These are phyloP conservation scores for Astatoreochromis straeleni DNA, from an alignment of 2,113 vertebrate species.

Conservation along the genomic window DNA sequence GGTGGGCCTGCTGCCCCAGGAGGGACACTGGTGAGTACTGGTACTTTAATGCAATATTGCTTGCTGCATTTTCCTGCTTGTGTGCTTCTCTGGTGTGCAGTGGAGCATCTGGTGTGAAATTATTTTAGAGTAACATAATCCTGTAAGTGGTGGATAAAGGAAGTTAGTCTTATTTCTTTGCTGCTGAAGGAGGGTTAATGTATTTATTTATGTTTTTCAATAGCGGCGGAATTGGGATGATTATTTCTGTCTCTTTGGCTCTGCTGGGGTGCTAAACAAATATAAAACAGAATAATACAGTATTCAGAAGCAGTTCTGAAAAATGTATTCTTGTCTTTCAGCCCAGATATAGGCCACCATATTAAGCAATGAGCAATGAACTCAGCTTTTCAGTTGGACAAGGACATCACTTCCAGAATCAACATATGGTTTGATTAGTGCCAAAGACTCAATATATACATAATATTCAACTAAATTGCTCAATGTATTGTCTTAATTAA, in stretches of 20 bases:
- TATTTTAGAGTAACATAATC: background rate
- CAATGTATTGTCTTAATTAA: constrained; percentile 6
- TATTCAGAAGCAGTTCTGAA: constrained; percentile 22
- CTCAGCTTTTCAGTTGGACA: constrained; percentile 57
- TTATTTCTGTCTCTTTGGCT: background rate
- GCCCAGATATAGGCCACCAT: constrained; percentile 71
- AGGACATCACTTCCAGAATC: constrained; percentile 57
- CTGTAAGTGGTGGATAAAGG: background rate
- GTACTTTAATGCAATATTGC: background rate
- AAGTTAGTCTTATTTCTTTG: background rate
- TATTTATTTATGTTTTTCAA: background rate
- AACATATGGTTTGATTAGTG: constrained; percentile 44
- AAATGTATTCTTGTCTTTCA: constrained; percentile 75
- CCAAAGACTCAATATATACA: background rate
- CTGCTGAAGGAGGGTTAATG: background rate
- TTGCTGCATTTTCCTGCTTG: background rate
- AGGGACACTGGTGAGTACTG: constrained; percentile 69
- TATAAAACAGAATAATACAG: background rate
- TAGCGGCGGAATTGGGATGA: background rate
- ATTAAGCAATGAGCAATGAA: constrained; percentile 69
- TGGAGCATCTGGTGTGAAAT: background rate
- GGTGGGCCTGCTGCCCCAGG: constrained; percentile 67
- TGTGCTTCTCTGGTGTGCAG: background rate
- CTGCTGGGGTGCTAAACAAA: constrained; percentile 13
- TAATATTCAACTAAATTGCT: background rate